Percentiles rank a stretch among this genome's conserved stretches.
Evolutionary conservation across 2,888 invertebrate genomes (phyloP).

Genomic region (Girardia tigrina): DNA sequence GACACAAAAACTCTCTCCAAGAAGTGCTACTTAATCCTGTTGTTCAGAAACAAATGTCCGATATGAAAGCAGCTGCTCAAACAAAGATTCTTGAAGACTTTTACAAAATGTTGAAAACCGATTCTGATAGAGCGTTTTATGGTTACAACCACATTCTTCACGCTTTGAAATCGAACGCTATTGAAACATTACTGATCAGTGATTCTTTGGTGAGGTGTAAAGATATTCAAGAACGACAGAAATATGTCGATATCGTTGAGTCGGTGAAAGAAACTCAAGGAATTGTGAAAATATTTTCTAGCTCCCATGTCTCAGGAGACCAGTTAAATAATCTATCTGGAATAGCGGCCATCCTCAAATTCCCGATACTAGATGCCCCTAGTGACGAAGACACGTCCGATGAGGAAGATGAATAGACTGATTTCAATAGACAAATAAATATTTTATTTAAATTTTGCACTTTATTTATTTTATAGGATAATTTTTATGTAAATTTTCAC

Average conservation of each 20-base stretch:
- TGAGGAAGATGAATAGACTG: no score
- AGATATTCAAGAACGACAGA: conserved; percentile 66
- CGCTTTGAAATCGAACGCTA: conserved; percentile 77
- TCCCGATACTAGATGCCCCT: no score
- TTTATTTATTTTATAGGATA: no score
- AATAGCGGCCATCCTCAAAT: no score
- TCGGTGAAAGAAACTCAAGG: conserved; percentile 74
- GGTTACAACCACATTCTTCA: conserved; percentile 71
- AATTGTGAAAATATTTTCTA: conserved; percentile 89
- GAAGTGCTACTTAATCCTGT: conserved; percentile 54
- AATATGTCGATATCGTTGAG: conserved; percentile 81
- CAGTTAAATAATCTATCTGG: no score
- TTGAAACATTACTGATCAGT: conserved; percentile 84
- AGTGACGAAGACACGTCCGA: no score
- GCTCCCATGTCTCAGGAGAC: conserved; percentile 95
- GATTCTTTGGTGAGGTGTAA: conserved; percentile 89
- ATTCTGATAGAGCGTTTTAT: conserved; percentile 86
- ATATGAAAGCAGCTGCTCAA: conserved; percentile 88
- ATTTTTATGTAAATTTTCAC: no score
- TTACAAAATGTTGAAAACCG: conserved; percentile 72
- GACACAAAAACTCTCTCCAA: conserved; percentile 88
- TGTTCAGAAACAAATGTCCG: conserved; percentile 61
- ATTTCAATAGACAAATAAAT: no score
- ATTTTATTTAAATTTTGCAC: no score
- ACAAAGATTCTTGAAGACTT: conserved; percentile 75